These are phyloP conservation scores for Apamea monoglypha DNA, from an alignment of 2,888 invertebrate genomes.

Conservation along the genomic window DNA sequence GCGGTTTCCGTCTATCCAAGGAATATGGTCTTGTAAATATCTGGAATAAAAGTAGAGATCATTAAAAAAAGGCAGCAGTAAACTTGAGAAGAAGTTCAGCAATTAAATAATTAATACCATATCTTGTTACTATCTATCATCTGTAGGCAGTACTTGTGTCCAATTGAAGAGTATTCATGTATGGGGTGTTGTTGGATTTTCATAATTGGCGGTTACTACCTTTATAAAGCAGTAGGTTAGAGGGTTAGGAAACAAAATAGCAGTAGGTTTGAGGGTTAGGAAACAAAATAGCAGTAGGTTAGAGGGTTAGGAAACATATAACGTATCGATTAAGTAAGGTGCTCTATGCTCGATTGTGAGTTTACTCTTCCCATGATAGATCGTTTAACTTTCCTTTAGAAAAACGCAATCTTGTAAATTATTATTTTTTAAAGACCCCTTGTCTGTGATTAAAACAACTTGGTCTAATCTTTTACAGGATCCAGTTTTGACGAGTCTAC, in stretches of 20 bases:
- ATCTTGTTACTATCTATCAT: background rate
- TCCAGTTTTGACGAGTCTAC: no score
- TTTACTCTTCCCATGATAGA: background rate
- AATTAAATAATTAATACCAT: background rate
- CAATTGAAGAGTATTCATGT: background rate
- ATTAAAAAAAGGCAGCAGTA: background rate
- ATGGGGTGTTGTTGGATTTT: background rate
- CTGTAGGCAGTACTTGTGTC: background rate
- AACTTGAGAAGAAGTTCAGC: background rate
- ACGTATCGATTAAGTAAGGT: background rate
- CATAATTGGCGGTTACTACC: background rate
- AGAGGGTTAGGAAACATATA: no score
- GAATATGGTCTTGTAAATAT: constrained; percentile 91
- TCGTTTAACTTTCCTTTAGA: background rate
- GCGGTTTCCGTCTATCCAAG: constrained; percentile 94
- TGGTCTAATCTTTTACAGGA: background rate
- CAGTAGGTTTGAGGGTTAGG: no score
- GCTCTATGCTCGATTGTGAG: background rate
- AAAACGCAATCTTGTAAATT: background rate
- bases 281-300: no score
- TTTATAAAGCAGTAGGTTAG: no score
- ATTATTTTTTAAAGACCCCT: background rate
- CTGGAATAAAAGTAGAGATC: constrained; percentile 77
- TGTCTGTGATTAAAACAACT: background rate
- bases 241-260: no score